A percentile compares a stretch with the other conserved stretches of the same genome.
Conservation (phyloP, 2,113 vertebrate genomes). For the Malurus melanocephalus region DNA sequence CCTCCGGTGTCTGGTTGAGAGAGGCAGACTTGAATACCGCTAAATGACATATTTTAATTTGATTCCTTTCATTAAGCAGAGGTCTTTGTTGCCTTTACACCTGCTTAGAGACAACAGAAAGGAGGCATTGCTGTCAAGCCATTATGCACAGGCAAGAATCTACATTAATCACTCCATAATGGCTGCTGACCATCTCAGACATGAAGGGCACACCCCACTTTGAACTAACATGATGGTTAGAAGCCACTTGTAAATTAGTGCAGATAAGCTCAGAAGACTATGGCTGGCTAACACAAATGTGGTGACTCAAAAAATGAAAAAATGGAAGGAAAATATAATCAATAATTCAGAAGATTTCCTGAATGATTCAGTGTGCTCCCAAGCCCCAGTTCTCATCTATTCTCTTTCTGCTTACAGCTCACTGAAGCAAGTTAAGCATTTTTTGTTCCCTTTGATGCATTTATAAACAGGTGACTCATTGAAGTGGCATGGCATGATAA, state of each 20-base stretch:
- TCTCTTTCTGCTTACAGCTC: neutral
- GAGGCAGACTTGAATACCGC: neutral
- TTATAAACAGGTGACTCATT: neutral
- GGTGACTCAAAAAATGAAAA: neutral
- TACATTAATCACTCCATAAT: neutral
- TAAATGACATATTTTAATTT: neutral
- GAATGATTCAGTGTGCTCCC: neutral
- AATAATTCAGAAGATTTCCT: conserved; percentile 30
- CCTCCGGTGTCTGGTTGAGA: neutral
- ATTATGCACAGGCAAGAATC: neutral
- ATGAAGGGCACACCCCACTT: neutral
- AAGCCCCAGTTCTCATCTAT: neutral
- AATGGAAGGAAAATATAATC: neutral
- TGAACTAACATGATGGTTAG: neutral
- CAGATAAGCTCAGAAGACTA: neutral
- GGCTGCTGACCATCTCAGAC: neutral
- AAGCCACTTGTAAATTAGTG: neutral
- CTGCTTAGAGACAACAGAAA: neutral
- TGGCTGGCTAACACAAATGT: neutral
- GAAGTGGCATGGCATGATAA: neutral
- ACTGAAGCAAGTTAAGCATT: neutral
- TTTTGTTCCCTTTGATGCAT: conserved; percentile 18
- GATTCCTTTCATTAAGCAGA: conserved; percentile 11
- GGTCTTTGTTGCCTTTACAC: neutral
- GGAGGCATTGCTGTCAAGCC: neutral